Conservation (phyloP, 2,113 vertebrate genomes). For the Passer montanus region DNA sequence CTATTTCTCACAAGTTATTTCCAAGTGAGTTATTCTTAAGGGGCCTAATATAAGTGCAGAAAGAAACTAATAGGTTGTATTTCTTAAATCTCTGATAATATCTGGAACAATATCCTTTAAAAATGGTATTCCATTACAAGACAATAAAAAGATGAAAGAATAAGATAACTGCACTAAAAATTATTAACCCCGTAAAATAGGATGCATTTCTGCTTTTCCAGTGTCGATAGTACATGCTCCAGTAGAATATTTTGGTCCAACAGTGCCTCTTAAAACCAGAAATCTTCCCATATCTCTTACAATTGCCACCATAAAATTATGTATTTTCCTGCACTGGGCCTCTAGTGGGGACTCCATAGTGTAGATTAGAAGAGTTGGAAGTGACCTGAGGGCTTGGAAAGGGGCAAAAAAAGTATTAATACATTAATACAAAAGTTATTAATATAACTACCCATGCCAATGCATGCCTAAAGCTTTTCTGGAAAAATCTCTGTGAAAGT, state of each 20-base stretch:
- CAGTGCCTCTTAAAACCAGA: background rate
- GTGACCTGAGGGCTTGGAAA: background rate
- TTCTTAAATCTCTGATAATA: background rate
- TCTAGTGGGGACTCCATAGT: background rate
- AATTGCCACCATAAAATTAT: background rate
- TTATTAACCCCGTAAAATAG: background rate
- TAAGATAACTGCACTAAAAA: background rate
- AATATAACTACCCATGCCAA: background rate
- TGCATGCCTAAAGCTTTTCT: background rate
- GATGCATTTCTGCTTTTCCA: background rate
- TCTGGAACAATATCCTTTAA: background rate
- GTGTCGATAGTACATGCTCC: background rate
- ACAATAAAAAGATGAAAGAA: constrained; percentile 5
- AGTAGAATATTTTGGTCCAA: background rate
- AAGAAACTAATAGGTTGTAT: background rate
- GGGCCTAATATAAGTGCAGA: background rate
- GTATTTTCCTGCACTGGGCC: background rate
- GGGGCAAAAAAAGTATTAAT: background rate
- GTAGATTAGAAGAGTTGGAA: background rate
- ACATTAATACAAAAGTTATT: background rate
- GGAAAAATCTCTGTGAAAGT: background rate
- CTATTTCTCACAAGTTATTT: constrained; percentile 1
- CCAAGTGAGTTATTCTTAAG: background rate
- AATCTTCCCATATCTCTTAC: background rate
- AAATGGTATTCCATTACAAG: background rate